Base-by-base conservation (phyloP, 2,888 invertebrate species). In the Shargacucullia verbasci region DNA sequence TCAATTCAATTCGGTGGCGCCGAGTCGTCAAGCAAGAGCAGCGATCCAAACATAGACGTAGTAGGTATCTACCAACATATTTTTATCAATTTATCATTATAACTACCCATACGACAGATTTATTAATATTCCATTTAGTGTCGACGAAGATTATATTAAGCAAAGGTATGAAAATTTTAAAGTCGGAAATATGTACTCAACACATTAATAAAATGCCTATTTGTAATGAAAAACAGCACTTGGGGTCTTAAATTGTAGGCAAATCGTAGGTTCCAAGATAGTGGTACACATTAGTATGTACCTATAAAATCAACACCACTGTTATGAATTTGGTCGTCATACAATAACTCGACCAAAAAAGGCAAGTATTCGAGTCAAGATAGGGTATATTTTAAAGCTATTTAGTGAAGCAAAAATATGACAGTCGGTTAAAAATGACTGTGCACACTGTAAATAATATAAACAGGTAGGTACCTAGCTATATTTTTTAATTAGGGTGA, bases 1-100 rank as follows among this genome's bases (percentile, higher is more conserved):
- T 58, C 57, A 56, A 63, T 56, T 58, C 57, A 54, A 63, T 56
- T 43, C 50, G 15, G 54, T 50, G 46, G 54, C 49, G 41, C 35
- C 46, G 53, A 37, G 34, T 57, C 53, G 46, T 66, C 53, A 71
- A 60, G 40, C 53, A 71, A 60, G 40, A 70, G 39, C 39, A 62
- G 31, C 65, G 41, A 43, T 53, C 45, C 58, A 63, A 66, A 69
- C 48, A 55, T 49, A 65, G 55, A 55, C 27, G 40, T 13, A 14
- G 20, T 20, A 9, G 1, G 0, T 15, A 14, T 14, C 29, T 29
- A 35, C 7, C 7, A 13, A 35, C n/a, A 35, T 35, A 6, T 35
- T 35, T 35, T 35, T 13, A 13, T 12, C 20, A 38, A 38, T 5
- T 20, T 20, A 38, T n/a, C n/a, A n/a, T 9, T 29, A 29, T 29